phyloP scores from a whole-genome alignment of 1,140 invertebrate species.

The Physella acuta region DNA sequence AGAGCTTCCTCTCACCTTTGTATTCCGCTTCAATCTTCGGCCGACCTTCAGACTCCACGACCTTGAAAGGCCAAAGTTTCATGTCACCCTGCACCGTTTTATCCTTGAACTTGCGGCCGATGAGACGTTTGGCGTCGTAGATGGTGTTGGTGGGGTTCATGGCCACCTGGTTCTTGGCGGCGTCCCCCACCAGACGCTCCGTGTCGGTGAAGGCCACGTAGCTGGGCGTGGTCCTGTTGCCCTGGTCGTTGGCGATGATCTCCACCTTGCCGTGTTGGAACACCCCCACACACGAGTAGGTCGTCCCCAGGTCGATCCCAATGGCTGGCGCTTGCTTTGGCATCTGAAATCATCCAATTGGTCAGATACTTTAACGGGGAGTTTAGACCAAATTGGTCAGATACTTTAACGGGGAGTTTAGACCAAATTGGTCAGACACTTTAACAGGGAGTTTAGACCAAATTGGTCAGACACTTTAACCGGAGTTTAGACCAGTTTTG shows the following conservation, averaged over 20 bases:
- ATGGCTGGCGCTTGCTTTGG: slow-evolving; percentile 54
- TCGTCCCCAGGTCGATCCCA: slow-evolving; percentile 65
- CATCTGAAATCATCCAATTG: no score
- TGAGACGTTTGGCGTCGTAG: slow-evolving; percentile 80
- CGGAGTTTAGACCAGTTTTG: no score
- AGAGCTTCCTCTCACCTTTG: slow-evolving; percentile 85
- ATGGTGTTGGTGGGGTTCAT: slow-evolving; percentile 96
- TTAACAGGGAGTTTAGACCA: no score
- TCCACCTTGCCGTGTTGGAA: slow-evolving; percentile 79
- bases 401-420: no score
- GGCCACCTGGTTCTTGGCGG: slow-evolving; percentile 65
- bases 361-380: no score
- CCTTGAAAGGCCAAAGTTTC: slow-evolving; percentile 84
- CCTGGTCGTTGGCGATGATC: slow-evolving; percentile 61
- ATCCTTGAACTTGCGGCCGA: slow-evolving; percentile 92
- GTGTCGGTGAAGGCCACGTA: slow-evolving; percentile 90
- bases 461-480: no score
- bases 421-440: no score
- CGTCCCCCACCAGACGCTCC: slow-evolving; percentile 64
- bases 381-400: no score
- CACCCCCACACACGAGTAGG: slow-evolving; percentile 64
- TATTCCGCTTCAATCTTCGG: slow-evolving; percentile 79
- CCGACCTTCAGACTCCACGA: slow-evolving; percentile 45
- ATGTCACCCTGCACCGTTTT: slow-evolving; percentile 84
- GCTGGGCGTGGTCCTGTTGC: slow-evolving; percentile 58